Evolutionary conservation across 2,797 vertebrate species (phyloP), one percentile per base, ranked within the genome.

Genomic region (Crenuchus spilurus): DNA sequence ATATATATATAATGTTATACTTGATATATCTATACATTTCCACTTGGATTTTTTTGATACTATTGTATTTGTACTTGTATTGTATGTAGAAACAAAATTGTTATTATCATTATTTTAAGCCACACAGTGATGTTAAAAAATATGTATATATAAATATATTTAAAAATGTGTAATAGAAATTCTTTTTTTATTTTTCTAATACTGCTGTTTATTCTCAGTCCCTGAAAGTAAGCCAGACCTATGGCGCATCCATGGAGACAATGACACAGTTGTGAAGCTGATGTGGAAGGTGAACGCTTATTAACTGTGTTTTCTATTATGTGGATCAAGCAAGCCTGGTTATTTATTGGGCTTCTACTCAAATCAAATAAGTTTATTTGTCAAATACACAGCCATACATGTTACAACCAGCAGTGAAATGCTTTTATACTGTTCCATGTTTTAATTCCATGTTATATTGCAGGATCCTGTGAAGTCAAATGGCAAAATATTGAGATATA

Each of bases 271-370:
- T 64, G 83, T 96, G 41, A 76, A 58, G 61, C 63, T 98, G 6
- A 57, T 94, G 22, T 95, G 91, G 91, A 97, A 97, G 95, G 97
- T 98, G 92, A 91, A 41, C 31, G 8, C 4, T 18, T 58, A 18
- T 68, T 30, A n/a, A 2, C 16, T 28, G 1, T 0, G 22, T 46
- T 20, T 64, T 41, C 5, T 67, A n/a, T 8, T 26, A 5, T 54
- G n/a, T n/a, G n/a, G n/a, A n/a, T n/a, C n/a, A n/a, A n/a, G n/a
- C n/a, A n/a, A n/a, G n/a, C n/a, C n/a, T n/a, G n/a, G n/a, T n/a
- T n/a, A n/a, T n/a, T n/a, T n/a, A n/a, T n/a, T n/a, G n/a, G n/a
- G n/a, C n/a, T n/a, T n/a, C n/a, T n/a, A n/a, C n/a, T n/a, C n/a
- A n/a, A n/a, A n/a, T n/a, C n/a, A n/a, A n/a, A n/a, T n/a, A n/a